Evolutionary conservation across 1,140 invertebrate genomes (phyloP), one percentile per base, ranked within the genome.

Genomic region (Diploscapter pachys): DNA sequence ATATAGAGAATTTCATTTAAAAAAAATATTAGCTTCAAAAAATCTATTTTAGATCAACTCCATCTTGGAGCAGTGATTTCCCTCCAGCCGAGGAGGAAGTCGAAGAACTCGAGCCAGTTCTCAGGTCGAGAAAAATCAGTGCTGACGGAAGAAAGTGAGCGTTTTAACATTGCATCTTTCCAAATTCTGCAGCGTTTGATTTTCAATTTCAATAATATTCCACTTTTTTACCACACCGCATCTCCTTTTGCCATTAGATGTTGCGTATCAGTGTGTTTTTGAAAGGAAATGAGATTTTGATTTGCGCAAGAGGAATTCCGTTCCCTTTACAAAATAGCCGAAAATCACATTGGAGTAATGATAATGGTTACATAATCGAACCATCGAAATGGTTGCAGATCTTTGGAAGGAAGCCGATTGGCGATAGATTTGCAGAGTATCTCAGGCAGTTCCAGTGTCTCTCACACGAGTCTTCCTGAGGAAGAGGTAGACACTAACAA

Each of bases 81-180:
- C 66, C 66, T 5, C 62, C 64, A 31, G 70, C 57, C 13, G 79
- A 78, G 65, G 79, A 81, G 61, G 79, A 80, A 64, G 80, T 61
- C 50, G 72, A 80, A 48, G 79, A 31, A 31, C 31, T 31, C 31
- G 31, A 31, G 31, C 31, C 31, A 31, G 31, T 31, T 31, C 31
- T 31, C 31, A 31, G 31, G 31, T 31, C 31, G 31, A 31, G 31
- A 31, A 31, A 31, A 31, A 31, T 31, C 31, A 31, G 31, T 31
- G 31, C 31, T 31, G 31, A 31, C 31, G 31, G 31, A 31, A 31
- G 31, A 31, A 31, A 31, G 31, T 31, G 31, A 31, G 31, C 31
- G 31, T 31, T 31, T 31, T 31, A 31, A 31, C 31, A 31, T 31
- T 1, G 1, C 31, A 31, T 31, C 31, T 31, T 31, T 31, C 31